These are phyloP conservation scores for Chironex yamaguchii DNA, from an alignment of 30 jellyfish, hydroid and myxozoan species.

Conservation along the genomic window DNA sequence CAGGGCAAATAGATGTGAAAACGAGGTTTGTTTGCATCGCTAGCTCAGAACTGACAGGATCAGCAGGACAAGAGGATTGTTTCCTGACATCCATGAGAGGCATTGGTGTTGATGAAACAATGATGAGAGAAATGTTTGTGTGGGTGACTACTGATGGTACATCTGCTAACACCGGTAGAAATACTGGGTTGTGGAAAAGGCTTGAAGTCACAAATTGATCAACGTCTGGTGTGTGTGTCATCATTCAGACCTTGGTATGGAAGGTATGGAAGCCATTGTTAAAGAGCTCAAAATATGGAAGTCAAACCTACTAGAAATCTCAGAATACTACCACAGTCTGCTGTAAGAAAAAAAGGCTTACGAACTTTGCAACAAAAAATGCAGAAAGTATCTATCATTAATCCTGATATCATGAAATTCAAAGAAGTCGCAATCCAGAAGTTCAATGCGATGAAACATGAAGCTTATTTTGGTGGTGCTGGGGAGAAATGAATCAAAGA, in stretches of 20 bases:
- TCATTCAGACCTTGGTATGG: not conserved
- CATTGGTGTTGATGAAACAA: too few species aligned
- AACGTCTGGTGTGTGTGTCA: too few species aligned
- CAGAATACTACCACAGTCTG: not conserved
- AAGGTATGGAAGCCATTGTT: not conserved
- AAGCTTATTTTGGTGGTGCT: conserved; percentile 2
- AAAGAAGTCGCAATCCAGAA: not conserved
- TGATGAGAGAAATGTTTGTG: too few species aligned
- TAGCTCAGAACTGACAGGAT: too few species aligned
- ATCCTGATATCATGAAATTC: not conserved
- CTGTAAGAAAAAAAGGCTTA: not conserved
- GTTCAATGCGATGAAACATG: conserved; percentile 33
- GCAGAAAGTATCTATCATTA: not conserved
- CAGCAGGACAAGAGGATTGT: too few species aligned
- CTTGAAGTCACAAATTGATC: too few species aligned
- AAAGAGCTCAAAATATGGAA: conserved; percentile 42
- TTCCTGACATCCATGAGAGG: too few species aligned
- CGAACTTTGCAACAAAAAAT: not conserved
- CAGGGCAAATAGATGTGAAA: too few species aligned
- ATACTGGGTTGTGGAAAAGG: too few species aligned
- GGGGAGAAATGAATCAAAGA: not conserved
- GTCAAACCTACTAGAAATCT: conserved; percentile 5
- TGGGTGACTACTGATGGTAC: too few species aligned
- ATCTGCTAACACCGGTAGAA: too few species aligned
- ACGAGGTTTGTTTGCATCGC: too few species aligned